phyloP scores from a whole-genome alignment of 2,113 vertebrate species.

The Danio rerio region GRCz12tu NC_133180.1:44590001-44590500 shows the following conservation, averaged over 20 bases:
- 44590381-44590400: slow-evolving; percentile 4
- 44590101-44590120: slow-evolving; percentile 15
- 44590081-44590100: slow-evolving; percentile 30
- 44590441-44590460: slow-evolving; percentile 68
- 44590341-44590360: neutral
- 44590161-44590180: slow-evolving; percentile 44
- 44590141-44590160: neutral
- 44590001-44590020: slow-evolving; percentile 6
- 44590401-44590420: slow-evolving; percentile 65
- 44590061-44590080: slow-evolving; percentile 1
- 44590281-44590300: slow-evolving; percentile 58
- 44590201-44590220: slow-evolving; percentile 6
- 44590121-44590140: neutral
- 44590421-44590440: slow-evolving; percentile 60
- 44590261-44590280: slow-evolving; percentile 56
- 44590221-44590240: slow-evolving; percentile 45
- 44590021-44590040: neutral
- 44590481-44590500: slow-evolving; percentile 14
- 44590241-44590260: slow-evolving; percentile 35
- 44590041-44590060: neutral
- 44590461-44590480: slow-evolving; percentile 62
- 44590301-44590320: slow-evolving; percentile 5
- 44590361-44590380: neutral
- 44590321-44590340: slow-evolving; percentile 4
- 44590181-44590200: neutral